Percentiles rank a stretch among this genome's conserved stretches.
phyloP scores from a whole-genome alignment of 2,797 vertebrate species.

The Salarias fasciatus region DNA sequence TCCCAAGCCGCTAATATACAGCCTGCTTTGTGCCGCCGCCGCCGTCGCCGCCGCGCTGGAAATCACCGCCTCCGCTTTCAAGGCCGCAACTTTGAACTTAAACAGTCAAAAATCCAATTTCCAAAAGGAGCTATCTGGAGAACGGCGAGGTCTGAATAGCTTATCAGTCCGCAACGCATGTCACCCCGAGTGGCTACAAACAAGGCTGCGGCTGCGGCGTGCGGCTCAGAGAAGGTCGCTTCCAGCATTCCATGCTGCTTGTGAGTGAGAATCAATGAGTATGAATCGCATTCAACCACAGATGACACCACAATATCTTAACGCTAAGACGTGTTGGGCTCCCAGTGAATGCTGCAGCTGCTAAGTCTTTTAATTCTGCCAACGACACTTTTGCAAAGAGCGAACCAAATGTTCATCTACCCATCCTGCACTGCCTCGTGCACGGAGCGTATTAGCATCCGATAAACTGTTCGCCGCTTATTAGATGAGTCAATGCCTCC shows the following conservation, averaged over 20 bases:
- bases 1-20: constrained; percentile 46
- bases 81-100: no score
- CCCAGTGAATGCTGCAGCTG: constrained; percentile 59
- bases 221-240: constrained; percentile 19
- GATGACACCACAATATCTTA: constrained; percentile 40
- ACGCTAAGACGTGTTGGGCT: constrained; percentile 37
- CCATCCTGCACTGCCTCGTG: constrained; percentile 17
- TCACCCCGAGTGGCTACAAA: constrained; percentile 5
- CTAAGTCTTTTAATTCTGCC: constrained; percentile 48
- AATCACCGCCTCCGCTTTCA: no score
- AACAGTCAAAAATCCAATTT: no score
- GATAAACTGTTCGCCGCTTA: constrained; percentile 38
- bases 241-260: constrained; percentile 11
- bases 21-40: constrained; percentile 22
- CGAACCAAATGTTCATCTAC: constrained; percentile 54
- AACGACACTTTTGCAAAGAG: constrained; percentile 57
- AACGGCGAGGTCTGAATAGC: constrained; percentile 26
- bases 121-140: neutral
- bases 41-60: no score
- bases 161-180: constrained; percentile 22
- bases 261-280: constrained; percentile 45
- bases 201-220: constrained; percentile 36
- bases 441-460: constrained; percentile 24
- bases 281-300: constrained; percentile 44
- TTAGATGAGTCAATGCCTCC: constrained; percentile 26